These are phyloP conservation scores for Anas georgica DNA, from an alignment of 2,797 vertebrate genomes.

Conservation along the genomic window DNA sequence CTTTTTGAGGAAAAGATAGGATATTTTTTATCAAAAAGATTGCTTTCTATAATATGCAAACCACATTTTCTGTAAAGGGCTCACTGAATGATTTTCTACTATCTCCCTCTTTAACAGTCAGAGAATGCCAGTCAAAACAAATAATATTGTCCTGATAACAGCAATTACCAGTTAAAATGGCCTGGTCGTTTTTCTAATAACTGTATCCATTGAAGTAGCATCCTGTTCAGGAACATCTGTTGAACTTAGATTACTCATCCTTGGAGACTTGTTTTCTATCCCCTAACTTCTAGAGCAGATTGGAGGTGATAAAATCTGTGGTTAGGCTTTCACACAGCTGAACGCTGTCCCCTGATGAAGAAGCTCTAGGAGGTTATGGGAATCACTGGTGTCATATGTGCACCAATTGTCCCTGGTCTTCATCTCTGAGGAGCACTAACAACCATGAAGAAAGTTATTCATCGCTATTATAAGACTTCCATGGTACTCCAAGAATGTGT, in stretches of 20 bases:
- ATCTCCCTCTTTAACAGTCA: neutral
- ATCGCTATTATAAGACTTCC: neutral
- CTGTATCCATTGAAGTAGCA: neutral
- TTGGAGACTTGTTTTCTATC: neutral
- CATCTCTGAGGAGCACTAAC: neutral
- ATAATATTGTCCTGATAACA: neutral
- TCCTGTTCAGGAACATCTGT: constrained; percentile 10
- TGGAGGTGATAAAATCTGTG: neutral
- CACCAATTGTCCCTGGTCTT: neutral
- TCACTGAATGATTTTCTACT: neutral
- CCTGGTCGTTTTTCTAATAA: neutral
- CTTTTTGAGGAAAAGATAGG: neutral
- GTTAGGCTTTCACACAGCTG: neutral
- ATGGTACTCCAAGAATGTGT: neutral
- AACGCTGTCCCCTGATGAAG: neutral
- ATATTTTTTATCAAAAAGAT: neutral
- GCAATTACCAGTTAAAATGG: neutral
- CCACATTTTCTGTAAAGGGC: neutral
- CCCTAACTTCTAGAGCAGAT: neutral
- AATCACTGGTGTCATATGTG: neutral
- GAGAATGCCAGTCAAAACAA: neutral
- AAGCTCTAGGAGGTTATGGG: neutral
- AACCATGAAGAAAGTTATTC: neutral
- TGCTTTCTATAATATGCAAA: neutral
- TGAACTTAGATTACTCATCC: neutral